Percentiles rank a stretch among this genome's conserved stretches.
These are phyloP conservation scores for Drosophila lacertosa DNA, from an alignment of 1,140 invertebrate species.

Conservation along the genomic window DNA sequence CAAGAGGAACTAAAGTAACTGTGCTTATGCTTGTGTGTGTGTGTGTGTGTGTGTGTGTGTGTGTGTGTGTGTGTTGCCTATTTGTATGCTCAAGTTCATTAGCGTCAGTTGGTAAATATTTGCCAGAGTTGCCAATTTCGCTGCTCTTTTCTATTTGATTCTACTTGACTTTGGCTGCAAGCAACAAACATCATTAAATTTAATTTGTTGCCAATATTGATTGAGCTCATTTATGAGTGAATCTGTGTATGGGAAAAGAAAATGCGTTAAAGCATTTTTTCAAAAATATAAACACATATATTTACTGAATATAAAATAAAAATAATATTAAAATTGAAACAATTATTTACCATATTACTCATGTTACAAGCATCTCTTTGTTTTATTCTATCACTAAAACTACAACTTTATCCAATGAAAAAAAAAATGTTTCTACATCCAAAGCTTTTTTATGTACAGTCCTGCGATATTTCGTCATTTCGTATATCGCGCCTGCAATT, in stretches of 20 bases:
- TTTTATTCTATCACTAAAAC: no score
- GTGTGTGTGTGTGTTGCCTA: conserved; percentile 29
- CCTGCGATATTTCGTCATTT: no score
- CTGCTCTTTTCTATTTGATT: conserved; percentile 31
- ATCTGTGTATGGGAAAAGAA: conserved; percentile 4
- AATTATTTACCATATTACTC: no score
- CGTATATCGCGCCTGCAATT: background rate
- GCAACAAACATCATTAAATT: conserved; percentile 77
- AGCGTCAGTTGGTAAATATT: conserved; percentile 78
- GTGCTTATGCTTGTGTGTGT: background rate
- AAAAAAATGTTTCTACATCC: no score
- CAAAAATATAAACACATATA: background rate
- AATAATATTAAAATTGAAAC: no score
- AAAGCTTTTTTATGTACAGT: no score
- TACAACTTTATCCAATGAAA: no score
- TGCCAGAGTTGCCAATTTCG: conserved; percentile 60
- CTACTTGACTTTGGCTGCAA: conserved; percentile 52
- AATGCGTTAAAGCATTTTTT: background rate
- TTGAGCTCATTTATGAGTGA: conserved; percentile 46
- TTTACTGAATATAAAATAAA: no score
- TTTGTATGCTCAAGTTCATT: conserved; percentile 78
- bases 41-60: background rate
- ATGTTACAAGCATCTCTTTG: no score
- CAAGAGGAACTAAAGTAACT: background rate
- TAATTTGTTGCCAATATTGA: conserved; percentile 79